Conservation (phyloP, 2,113 vertebrate species). For the Ginglymostoma cirratum region DNA sequence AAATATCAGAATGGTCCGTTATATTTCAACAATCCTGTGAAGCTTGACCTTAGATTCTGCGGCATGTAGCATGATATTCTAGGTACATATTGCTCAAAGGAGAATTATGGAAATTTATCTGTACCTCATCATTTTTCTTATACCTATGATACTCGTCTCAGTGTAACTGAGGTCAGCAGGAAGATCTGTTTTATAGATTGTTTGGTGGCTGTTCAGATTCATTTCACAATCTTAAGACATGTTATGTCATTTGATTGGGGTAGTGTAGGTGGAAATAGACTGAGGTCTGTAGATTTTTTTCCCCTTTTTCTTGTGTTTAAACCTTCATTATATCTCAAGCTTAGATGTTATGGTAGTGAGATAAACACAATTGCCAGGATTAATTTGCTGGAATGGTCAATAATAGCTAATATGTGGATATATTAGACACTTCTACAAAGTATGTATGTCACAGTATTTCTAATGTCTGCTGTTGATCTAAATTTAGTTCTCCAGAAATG, state of each 20-base stretch:
- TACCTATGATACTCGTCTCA: not conserved
- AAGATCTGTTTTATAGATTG: not conserved
- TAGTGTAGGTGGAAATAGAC: not conserved
- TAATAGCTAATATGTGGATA: not conserved
- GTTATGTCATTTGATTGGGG: not conserved
- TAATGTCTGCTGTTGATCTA: slow-evolving; percentile 14
- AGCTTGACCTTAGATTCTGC: not conserved
- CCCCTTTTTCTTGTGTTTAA: not conserved
- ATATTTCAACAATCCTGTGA: not conserved
- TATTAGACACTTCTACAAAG: not conserved
- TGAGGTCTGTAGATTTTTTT: not conserved
- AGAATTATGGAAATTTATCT: slow-evolving; percentile 8
- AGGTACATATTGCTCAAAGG: not conserved
- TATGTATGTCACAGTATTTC: not conserved
- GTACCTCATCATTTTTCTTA: slow-evolving; percentile 13
- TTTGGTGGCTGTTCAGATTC: not conserved
- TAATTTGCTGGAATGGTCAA: not conserved
- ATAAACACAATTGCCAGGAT: not conserved
- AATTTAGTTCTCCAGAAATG: slow-evolving; percentile 19
- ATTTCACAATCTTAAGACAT: slow-evolving; percentile 1
- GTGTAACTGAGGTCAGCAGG: not conserved
- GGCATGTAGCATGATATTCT: not conserved
- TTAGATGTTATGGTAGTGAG: not conserved
- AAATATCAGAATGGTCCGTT: not conserved
- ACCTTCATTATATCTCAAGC: not conserved